These are phyloP conservation scores for Oryzaephilus surinamensis DNA, from an alignment of 1,140 invertebrate species.

Conservation along the genomic window DNA sequence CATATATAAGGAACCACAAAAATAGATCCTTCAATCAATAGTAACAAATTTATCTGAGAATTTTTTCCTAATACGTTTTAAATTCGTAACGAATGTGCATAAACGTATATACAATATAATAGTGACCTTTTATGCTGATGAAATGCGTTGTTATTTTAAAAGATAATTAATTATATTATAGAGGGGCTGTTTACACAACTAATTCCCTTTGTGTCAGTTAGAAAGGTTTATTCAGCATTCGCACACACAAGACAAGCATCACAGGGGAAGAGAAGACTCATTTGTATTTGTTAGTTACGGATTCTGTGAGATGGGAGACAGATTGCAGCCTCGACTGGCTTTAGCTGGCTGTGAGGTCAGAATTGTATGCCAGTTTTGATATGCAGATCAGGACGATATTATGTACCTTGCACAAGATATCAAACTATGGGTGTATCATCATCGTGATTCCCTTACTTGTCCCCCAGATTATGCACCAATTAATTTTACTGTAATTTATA, in stretches of 20 bases:
- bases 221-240: conserved; percentile 14
- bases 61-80: too few species aligned
- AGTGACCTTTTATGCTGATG: not conserved
- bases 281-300: conserved; percentile 27
- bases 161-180: conserved; percentile 21
- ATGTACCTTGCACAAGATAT: too few species aligned
- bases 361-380: conserved; percentile 3
- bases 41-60: too few species aligned
- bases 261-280: conserved; percentile 18
- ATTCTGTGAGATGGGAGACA: conserved; percentile 9
- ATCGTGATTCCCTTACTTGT: conserved; percentile 1
- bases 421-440: too few species aligned
- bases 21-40: too few species aligned
- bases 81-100: too few species aligned
- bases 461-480: conserved; percentile 6
- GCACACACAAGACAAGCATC: conserved; percentile 11
- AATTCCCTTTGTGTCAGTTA: conserved; percentile 18
- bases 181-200: conserved; percentile 20
- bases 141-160: too few species aligned
- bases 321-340: conserved; percentile 7
- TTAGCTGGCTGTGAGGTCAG: not conserved
- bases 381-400: conserved; percentile 9
- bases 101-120: too few species aligned
- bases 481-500: conserved; percentile 5
- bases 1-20: too few species aligned